phyloP scores from a whole-genome alignment of 2,797 vertebrate species.

The Phoebastria nigripes region DNA sequence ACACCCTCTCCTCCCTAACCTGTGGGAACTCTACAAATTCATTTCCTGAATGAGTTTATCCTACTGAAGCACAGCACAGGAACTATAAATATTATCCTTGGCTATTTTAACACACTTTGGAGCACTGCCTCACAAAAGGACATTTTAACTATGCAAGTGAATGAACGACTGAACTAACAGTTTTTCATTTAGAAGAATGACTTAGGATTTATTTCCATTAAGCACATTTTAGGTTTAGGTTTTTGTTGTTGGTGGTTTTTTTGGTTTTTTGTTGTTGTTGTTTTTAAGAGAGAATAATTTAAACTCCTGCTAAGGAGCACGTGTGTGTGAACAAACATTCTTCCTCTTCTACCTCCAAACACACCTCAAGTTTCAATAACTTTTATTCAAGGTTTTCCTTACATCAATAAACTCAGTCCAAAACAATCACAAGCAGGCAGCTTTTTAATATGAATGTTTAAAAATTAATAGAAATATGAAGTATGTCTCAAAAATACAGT shows the following conservation, averaged over 20 bases:
- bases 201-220: neutral
- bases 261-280: too few relatives aligned
- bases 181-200: neutral
- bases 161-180: neutral
- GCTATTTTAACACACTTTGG: neutral
- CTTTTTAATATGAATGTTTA: neutral
- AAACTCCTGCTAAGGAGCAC: neutral
- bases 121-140: neutral
- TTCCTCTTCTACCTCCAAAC: neutral
- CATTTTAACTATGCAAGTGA: neutral
- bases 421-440: neutral
- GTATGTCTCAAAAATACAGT: neutral
- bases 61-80: neutral
- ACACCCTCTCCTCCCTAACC: neutral
- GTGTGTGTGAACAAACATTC: neutral
- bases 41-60: neutral
- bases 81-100: conserved; percentile 1
- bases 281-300: neutral
- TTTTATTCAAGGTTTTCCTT: neutral
- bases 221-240: neutral
- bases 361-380: neutral
- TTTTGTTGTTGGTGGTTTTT: too few relatives aligned
- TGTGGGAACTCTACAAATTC: neutral
- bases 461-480: neutral
- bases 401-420: neutral